phyloP scores from a whole-genome alignment of 1,140 invertebrate genomes.

The Microvelia longipes region DNA sequence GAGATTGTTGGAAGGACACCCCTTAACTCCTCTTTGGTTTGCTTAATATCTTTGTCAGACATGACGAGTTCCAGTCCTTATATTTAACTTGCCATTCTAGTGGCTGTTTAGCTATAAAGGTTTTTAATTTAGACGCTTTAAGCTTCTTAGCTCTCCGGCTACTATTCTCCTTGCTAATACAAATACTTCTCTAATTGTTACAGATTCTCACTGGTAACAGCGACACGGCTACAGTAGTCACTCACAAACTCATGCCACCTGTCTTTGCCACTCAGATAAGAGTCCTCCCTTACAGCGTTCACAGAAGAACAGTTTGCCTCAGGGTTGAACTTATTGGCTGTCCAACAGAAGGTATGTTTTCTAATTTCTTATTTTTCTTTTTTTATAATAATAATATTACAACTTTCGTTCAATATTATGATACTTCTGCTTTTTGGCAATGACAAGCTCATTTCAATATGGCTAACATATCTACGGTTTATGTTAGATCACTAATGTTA shows the following conservation, averaged over 20 bases:
- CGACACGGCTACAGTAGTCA: slow-evolving; percentile 64
- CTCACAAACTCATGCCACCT: slow-evolving; percentile 56
- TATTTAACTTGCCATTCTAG: background rate
- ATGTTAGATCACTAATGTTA: too few species aligned
- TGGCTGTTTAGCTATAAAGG: background rate
- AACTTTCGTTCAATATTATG: too few species aligned
- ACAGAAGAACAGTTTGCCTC: slow-evolving; percentile 71
- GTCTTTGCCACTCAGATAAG: slow-evolving; percentile 63
- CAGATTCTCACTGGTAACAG: slow-evolving; percentile 64
- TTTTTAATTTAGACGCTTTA: background rate
- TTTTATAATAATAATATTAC: too few species aligned
- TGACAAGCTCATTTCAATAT: too few species aligned
- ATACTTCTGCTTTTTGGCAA: too few species aligned
- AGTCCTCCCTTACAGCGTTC: slow-evolving; percentile 66
- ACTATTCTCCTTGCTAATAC: background rate
- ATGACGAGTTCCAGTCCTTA: background rate
- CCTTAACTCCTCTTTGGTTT: too few species aligned
- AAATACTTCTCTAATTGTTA: slow-evolving; percentile 7
- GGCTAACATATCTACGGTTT: too few species aligned
- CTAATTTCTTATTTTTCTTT: too few species aligned
- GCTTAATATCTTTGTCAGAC: background rate
- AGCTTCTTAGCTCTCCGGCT: background rate
- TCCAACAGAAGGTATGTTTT: slow-evolving; percentile 39
- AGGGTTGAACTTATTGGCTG: slow-evolving; percentile 70
- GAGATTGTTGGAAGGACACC: too few species aligned